Conservation (phyloP, 2,113 vertebrate species). For the Cyprinodon brontotheroides region DNA sequence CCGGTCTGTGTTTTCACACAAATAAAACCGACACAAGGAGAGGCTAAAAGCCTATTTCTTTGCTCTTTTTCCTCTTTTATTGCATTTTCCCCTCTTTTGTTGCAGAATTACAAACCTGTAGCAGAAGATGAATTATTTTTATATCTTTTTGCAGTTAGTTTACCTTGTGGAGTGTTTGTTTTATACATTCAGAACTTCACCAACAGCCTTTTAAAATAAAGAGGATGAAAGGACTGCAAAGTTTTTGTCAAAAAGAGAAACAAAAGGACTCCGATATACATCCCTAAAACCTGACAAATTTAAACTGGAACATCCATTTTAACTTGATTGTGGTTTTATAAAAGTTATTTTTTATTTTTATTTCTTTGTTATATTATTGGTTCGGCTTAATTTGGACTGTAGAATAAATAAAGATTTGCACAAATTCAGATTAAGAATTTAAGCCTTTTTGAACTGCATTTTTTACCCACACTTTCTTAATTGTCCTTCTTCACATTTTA, state of each 20-base stretch:
- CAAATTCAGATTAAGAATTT: too few species aligned
- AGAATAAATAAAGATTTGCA: too few species aligned
- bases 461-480: neutral
- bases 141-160: neutral
- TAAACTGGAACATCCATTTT: neutral
- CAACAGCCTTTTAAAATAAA: neutral
- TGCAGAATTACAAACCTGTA: conserved; percentile 25
- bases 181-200: neutral
- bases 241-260: neutral
- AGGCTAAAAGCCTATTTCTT: conserved; percentile 51
- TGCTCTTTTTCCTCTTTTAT: conserved; percentile 33
- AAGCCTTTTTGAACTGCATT: neutral
- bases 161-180: neutral
- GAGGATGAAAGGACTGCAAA: neutral
- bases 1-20: conserved; percentile 56
- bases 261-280: neutral
- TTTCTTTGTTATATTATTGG: neutral
- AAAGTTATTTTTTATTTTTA: neutral
- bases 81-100: conserved; percentile 20
- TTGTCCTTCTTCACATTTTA: neutral
- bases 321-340: neutral
- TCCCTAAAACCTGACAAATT: neutral
- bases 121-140: conserved; percentile 11
- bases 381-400: too few species aligned
- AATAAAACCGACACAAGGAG: conserved; percentile 15